phyloP scores from a whole-genome alignment of 2,888 invertebrate species.

The Danaus chrysippus region DNA sequence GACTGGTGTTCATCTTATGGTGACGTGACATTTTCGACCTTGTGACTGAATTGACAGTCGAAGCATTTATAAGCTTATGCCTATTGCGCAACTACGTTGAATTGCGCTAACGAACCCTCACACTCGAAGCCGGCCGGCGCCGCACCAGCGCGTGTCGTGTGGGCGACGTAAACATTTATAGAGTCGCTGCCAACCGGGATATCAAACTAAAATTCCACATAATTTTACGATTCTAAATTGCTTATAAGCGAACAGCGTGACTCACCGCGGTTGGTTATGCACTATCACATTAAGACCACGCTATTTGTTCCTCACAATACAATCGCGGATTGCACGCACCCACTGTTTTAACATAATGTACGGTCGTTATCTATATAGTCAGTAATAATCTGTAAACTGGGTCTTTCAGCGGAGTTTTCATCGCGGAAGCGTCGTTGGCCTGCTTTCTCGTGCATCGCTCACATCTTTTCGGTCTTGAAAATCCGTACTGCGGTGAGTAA shows the following conservation, averaged over 20 bases:
- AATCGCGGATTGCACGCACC: constrained; percentile 18
- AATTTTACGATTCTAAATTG: constrained; percentile 35
- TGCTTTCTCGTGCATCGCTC: constrained; percentile 24
- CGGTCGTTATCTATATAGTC: constrained; percentile 15
- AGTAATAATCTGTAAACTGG: constrained; percentile 24
- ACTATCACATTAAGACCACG: constrained; percentile 40
- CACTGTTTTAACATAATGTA: constrained; percentile 13
- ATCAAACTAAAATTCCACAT: constrained; percentile 21
- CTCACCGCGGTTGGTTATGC: constrained; percentile 45
- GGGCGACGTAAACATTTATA: constrained; percentile 45
- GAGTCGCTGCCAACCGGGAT: constrained; percentile 39
- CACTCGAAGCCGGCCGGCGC: constrained; percentile 43
- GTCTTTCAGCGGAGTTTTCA: constrained; percentile 13
- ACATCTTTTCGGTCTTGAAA: constrained; percentile 24
- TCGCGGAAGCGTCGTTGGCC: constrained; percentile 15
- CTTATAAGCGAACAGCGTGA: constrained; percentile 44
- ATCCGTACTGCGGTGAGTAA: constrained; percentile 39
- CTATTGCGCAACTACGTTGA: constrained; percentile 40
- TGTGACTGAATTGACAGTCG: constrained; percentile 31
- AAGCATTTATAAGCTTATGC: constrained; percentile 27
- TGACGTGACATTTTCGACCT: constrained; percentile 48
- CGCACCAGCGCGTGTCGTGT: constrained; percentile 26
- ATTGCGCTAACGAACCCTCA: constrained; percentile 35
- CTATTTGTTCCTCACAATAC: constrained; percentile 20
- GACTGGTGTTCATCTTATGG: constrained; percentile 49